Conservation (phyloP, 2,888 invertebrate species). For the Drosophila atripex region DNA sequence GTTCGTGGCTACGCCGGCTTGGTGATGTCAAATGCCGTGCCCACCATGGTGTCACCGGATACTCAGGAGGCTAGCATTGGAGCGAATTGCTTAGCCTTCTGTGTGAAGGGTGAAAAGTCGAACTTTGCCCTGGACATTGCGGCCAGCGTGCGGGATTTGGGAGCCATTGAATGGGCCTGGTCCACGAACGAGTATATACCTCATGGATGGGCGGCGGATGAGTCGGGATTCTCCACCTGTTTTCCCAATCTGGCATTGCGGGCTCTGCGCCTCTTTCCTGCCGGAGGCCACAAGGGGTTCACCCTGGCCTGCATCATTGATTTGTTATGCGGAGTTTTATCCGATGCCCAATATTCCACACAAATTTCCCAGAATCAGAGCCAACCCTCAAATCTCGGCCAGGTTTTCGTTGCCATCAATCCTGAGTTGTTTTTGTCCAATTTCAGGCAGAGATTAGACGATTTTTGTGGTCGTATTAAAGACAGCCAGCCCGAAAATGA, state of each 20-base stretch:
- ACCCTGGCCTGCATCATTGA: slow-evolving; percentile 55
- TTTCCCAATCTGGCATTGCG: slow-evolving; percentile 46
- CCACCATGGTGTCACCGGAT: slow-evolving; percentile 47
- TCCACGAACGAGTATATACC: slow-evolving; percentile 46
- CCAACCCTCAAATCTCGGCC: slow-evolving; percentile 45
- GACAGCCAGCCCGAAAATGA: slow-evolving; percentile 12
- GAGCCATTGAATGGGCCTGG: slow-evolving; percentile 52
- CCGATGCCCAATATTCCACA: slow-evolving; percentile 54
- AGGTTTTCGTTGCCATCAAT: slow-evolving; percentile 53
- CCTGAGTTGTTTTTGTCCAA: slow-evolving; percentile 51
- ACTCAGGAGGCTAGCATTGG: slow-evolving; percentile 39
- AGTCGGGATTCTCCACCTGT: slow-evolving; percentile 45
- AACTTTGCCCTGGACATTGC: slow-evolving; percentile 61
- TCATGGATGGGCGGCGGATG: slow-evolving; percentile 50
- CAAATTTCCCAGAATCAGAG: slow-evolving; percentile 16
- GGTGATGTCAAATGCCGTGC: slow-evolving; percentile 51
- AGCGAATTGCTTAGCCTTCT: slow-evolving; percentile 56
- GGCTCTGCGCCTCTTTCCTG: slow-evolving; percentile 46
- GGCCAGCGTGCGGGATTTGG: slow-evolving; percentile 44
- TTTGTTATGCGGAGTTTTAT: slow-evolving; percentile 56
- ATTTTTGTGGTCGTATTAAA: slow-evolving; percentile 44
- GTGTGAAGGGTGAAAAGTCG: slow-evolving; percentile 38
- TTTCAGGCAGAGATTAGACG: slow-evolving; percentile 52
- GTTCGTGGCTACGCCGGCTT: slow-evolving; percentile 45
- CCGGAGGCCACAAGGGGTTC: slow-evolving; percentile 52